These are phyloP conservation scores for Botrylloides violaceus DNA, from an alignment of 23 tunicate species.

Conservation along the genomic window DNA sequence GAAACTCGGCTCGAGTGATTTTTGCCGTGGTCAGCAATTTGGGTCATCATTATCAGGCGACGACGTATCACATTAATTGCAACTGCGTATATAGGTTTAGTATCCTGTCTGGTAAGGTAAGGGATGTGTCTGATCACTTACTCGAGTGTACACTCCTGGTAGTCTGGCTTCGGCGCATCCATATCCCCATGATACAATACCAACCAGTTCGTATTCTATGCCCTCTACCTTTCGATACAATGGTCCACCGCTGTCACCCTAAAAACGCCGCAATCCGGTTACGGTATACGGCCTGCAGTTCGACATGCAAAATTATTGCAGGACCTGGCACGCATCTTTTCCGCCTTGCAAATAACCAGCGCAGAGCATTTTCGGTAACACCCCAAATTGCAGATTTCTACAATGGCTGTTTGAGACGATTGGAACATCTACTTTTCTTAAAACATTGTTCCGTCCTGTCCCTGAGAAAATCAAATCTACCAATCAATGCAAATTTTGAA, in stretches of 20 bases:
- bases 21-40: no score
- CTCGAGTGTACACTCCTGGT: conserved; percentile 61
- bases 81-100: no score
- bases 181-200: conserved; percentile 59
- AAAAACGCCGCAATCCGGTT: no score
- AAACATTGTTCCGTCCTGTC: conserved; percentile 9
- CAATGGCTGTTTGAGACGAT: conserved; percentile 16
- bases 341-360: conserved; percentile 44
- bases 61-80: no score
- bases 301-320: no score
- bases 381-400: background rate
- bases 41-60: no score
- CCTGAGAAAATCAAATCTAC: background rate
- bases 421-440: conserved; percentile 31
- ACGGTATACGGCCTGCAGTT: no score
- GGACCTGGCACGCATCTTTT: conserved; percentile 57
- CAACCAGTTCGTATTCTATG: conserved; percentile 23
- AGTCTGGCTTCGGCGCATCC: conserved; percentile 33
- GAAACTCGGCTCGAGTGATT: no score
- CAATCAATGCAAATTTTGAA: background rate
- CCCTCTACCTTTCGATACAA: background rate
- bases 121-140: no score
- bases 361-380: conserved; percentile 30
- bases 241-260: conserved; percentile 80
- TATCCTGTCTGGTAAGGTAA: no score